Percentiles rank a stretch among this genome's conserved stretches.
Evolutionary conservation across 2,113 vertebrate species (phyloP).

Genomic region (Cynopterus brachyotis): DNA sequence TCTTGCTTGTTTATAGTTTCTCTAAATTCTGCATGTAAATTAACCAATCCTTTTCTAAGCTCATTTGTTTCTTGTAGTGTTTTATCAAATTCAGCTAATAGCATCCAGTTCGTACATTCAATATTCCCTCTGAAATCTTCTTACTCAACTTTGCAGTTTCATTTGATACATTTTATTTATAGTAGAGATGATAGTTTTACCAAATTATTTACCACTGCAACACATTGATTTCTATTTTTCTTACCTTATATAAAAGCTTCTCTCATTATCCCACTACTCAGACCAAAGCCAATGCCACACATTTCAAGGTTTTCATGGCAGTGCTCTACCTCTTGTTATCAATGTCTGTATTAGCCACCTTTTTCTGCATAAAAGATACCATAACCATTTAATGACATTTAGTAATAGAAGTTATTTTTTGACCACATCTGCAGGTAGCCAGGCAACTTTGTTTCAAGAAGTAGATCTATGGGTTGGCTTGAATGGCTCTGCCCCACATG

Average conservation of each 20-base stretch:
- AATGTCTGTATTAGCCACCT: neutral
- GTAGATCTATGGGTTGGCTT: neutral
- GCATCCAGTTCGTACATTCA: neutral
- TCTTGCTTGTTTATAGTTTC: neutral
- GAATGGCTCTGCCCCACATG: neutral
- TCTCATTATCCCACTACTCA: neutral
- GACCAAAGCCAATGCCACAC: neutral
- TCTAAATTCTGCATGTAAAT: neutral
- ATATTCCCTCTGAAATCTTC: neutral
- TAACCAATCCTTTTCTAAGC: neutral
- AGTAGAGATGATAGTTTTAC: neutral
- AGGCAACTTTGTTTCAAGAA: neutral
- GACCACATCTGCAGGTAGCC: neutral
- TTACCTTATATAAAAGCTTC: neutral
- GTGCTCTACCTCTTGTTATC: neutral
- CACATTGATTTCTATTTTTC: neutral
- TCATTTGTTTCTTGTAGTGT: neutral
- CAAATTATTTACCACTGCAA: neutral
- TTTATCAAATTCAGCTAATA: neutral
- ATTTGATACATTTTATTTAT: neutral
- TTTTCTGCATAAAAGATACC: neutral
- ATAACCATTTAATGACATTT: neutral
- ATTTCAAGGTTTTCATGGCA: neutral
- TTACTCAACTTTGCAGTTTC: neutral
- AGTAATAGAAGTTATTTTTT: neutral